Percentiles rank a stretch among this genome's conserved stretches.
Evolutionary conservation across 1,140 invertebrate genomes (phyloP).

Genomic region (Drosophila simulans): DNA sequence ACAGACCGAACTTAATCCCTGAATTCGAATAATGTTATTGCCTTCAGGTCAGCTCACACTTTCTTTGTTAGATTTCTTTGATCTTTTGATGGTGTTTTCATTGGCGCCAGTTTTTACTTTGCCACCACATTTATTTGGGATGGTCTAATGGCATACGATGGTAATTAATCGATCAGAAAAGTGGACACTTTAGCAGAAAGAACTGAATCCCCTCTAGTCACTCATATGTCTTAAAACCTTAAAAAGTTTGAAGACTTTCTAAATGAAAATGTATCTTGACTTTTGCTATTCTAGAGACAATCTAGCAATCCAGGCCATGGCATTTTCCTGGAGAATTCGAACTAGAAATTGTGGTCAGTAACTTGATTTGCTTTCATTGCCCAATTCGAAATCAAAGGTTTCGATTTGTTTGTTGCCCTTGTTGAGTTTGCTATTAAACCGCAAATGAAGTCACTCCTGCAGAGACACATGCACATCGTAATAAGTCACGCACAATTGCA

Average conservation of each 20-base stretch:
- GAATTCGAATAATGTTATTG: background rate
- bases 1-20: conserved; percentile 8
- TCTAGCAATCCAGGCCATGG: background rate
- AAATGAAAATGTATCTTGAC: background rate
- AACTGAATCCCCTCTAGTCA: no score
- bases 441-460: conserved; percentile 66
- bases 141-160: background rate
- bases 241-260: background rate
- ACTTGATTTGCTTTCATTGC: conserved; percentile 9
- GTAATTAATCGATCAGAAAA: conserved; percentile 11
- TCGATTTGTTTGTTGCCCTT: conserved; percentile 35
- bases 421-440: conserved; percentile 52
- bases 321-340: background rate
- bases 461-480: conserved; percentile 21
- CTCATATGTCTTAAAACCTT: background rate
- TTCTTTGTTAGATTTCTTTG: conserved; percentile 11
- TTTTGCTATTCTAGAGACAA: background rate
- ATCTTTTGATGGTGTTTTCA: conserved; percentile 7
- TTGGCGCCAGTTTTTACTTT: conserved; percentile 31
- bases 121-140: conserved; percentile 7
- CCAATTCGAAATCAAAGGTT: conserved; percentile 26
- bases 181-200: background rate
- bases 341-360: conserved; percentile 7
- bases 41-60: conserved; percentile 18
- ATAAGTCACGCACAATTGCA: conserved; percentile 77